Evolutionary conservation across 2,113 vertebrate species (phyloP).

Genomic region (Aplodontia rufa): DNA sequence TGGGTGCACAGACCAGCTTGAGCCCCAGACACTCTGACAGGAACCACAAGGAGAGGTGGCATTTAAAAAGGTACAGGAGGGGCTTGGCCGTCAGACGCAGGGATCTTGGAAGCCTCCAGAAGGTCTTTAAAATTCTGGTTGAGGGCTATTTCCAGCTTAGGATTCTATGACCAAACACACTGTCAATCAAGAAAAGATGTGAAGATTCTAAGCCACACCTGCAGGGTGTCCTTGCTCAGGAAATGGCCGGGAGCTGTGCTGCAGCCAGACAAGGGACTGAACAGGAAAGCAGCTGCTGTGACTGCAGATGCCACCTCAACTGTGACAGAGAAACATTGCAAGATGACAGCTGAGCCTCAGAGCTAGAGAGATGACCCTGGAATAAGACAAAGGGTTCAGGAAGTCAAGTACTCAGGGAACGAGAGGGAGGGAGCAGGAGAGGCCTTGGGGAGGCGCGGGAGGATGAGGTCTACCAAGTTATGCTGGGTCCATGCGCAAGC

Average conservation of each 20-base stretch:
- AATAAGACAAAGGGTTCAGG: background rate
- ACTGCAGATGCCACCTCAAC: accelerated
- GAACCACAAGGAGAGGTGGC: accelerated
- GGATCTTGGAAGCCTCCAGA: background rate
- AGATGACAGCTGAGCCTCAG: background rate
- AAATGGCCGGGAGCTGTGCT: background rate
- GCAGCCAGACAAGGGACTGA: background rate
- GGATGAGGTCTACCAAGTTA: too few species aligned
- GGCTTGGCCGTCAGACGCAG: too few species aligned
- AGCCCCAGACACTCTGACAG: background rate
- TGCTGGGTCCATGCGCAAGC: too few species aligned
- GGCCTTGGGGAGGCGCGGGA: background rate
- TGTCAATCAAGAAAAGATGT: background rate
- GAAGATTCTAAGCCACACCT: background rate
- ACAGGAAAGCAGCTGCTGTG: background rate
- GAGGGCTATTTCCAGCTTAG: background rate
- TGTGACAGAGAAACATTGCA: background rate
- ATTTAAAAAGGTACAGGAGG: background rate
- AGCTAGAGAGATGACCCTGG: accelerated
- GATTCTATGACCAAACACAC: background rate
- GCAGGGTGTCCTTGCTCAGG: accelerated
- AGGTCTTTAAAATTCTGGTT: background rate
- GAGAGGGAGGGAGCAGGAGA: background rate
- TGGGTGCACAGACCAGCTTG: accelerated
- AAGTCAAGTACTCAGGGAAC: background rate